phyloP scores from a whole-genome alignment of 2,888 invertebrate species.

The Agrotis segetum region DNA sequence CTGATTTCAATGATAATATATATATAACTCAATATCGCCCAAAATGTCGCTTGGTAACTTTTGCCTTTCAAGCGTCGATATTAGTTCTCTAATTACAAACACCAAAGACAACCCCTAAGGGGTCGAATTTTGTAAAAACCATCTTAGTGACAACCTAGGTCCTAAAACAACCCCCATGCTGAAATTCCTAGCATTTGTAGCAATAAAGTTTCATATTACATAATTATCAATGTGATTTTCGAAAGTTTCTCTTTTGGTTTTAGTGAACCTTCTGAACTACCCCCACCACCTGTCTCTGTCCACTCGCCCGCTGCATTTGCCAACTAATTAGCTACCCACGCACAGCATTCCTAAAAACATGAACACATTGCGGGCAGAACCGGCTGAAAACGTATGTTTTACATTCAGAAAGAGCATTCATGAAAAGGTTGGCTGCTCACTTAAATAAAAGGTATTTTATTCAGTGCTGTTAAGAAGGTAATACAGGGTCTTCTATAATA shows the following conservation, averaged over 20 bases:
- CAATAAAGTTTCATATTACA: too few relatives aligned
- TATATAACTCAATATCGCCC: too few relatives aligned
- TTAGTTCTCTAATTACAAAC: too few relatives aligned
- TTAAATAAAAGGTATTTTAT: slow-evolving; percentile 2
- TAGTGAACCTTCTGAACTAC: slow-evolving; percentile 31
- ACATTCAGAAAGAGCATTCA: slow-evolving; percentile 31
- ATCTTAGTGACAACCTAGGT: too few relatives aligned
- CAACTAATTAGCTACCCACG: slow-evolving; percentile 49
- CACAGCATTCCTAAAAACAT: slow-evolving; percentile 51
- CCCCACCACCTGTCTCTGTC: not conserved
- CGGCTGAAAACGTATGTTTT: slow-evolving; percentile 13
- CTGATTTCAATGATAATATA: too few relatives aligned
- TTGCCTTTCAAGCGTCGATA: too few relatives aligned
- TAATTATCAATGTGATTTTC: too few relatives aligned
- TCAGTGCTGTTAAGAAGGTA: not conserved
- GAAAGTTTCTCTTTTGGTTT: not conserved
- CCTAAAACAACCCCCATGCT: too few relatives aligned
- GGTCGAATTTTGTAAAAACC: too few relatives aligned
- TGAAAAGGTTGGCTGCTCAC: slow-evolving; percentile 7
- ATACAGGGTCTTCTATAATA: slow-evolving; percentile 6
- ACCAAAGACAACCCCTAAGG: too few relatives aligned
- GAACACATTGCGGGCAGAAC: slow-evolving; percentile 24
- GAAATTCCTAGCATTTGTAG: too few relatives aligned
- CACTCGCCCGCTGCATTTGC: slow-evolving; percentile 39
- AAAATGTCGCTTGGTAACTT: too few relatives aligned